These are phyloP conservation scores for Cryptosula pallasiana DNA, from an alignment of 2,888 invertebrate species.

Conservation along the genomic window DNA sequence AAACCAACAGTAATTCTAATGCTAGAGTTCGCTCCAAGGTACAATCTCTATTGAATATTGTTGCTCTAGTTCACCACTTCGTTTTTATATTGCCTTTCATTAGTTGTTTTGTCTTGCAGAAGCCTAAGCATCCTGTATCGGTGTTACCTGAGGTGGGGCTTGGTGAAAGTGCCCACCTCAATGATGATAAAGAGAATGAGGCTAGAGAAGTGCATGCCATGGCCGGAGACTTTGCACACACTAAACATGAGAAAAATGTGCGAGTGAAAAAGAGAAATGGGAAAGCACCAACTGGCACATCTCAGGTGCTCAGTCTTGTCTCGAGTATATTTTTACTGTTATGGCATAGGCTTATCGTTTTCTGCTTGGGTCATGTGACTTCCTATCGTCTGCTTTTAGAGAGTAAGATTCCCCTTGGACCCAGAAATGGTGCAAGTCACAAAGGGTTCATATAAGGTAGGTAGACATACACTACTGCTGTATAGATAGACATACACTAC, in stretches of 20 bases:
- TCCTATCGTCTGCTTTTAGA: neutral
- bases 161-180: neutral
- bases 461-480: too few species aligned
- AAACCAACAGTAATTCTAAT: neutral
- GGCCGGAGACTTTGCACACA: too few species aligned
- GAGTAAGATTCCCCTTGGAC: neutral
- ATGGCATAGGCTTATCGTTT: too few species aligned
- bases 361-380: too few species aligned
- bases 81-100: neutral
- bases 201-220: conserved; percentile 4
- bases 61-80: too few species aligned
- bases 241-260: too few species aligned
- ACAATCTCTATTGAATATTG: too few species aligned
- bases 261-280: neutral
- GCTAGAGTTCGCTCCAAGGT: neutral
- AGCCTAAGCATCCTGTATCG: neutral
- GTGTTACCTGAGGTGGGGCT: neutral
- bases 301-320: neutral
- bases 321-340: too few species aligned
- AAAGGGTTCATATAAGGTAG: neutral
- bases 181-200: neutral
- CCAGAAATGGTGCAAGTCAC: neutral
- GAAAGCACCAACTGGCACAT: neutral
- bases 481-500: too few species aligned
- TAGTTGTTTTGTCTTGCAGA: neutral